Percentiles rank a stretch among this genome's conserved stretches.
Conservation (phyloP, 1,140 invertebrate genomes). For the Drosophila kanapiae region DNA sequence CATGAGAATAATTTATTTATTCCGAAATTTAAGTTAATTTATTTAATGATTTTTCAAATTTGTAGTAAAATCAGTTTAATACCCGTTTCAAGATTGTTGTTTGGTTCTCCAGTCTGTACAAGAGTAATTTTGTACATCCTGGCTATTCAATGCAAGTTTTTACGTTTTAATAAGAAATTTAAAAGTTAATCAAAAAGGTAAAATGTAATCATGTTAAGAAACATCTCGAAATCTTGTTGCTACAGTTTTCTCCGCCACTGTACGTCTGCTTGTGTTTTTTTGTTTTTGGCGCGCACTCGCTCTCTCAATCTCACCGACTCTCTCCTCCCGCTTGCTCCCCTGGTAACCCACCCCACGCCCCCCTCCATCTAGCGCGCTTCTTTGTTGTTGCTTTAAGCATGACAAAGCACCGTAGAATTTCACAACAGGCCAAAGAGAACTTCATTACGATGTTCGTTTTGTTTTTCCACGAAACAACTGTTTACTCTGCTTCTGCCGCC, state of each 20-base stretch:
- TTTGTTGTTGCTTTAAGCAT: conserved; percentile 75
- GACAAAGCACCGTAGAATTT: conserved; percentile 83
- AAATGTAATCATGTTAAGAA: not conserved
- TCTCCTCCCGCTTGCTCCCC: conserved; percentile 27
- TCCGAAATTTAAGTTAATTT: not conserved
- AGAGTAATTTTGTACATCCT: too few species aligned
- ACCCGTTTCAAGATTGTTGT: too few species aligned
- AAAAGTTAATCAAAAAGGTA: not conserved
- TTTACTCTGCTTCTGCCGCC: conserved; percentile 64
- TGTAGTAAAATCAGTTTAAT: too few species aligned
- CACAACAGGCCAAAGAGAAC: conserved; percentile 77
- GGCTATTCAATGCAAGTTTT: too few species aligned
- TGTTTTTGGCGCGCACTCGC: conserved; percentile 75
- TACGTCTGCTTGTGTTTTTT: conserved; percentile 54
- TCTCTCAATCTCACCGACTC: conserved; percentile 47
- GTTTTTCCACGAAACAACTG: conserved; percentile 84
- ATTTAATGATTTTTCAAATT: too few species aligned
- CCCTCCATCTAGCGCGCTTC: not conserved
- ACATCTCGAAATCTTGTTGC: not conserved
- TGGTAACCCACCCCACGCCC: conserved; percentile 16
- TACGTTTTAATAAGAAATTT: not conserved
- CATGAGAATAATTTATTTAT: not conserved
- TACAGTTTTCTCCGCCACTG: not conserved
- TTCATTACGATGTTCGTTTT: conserved; percentile 82
- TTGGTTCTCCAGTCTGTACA: too few species aligned